These are phyloP conservation scores for Rhagophthalmus giganteus DNA, from an alignment of 2,888 invertebrate genomes.

Conservation along the genomic window DNA sequence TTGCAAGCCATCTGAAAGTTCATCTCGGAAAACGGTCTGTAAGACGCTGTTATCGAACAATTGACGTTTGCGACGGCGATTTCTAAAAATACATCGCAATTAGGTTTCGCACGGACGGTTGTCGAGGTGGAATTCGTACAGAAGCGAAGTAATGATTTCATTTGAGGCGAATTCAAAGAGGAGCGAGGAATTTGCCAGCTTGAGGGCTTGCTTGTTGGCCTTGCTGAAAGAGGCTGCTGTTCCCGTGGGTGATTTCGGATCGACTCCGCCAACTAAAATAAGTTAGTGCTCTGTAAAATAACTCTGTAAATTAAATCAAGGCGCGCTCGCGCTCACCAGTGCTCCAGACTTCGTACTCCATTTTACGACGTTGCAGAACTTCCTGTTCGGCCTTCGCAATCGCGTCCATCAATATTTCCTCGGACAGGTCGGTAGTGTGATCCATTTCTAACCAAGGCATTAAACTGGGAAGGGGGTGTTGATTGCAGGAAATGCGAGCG, in stretches of 20 bases:
- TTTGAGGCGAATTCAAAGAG: conserved; percentile 86
- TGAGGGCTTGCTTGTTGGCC: conserved; percentile 80
- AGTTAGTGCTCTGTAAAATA: neutral
- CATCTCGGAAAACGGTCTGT: conserved; percentile 64
- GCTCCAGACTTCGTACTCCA: conserved; percentile 82
- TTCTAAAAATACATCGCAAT: conserved; percentile 49
- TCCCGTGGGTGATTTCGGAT: conserved; percentile 83
- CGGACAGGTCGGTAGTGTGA: conserved; percentile 66
- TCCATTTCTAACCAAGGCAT: conserved; percentile 73
- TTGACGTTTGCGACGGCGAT: conserved; percentile 70
- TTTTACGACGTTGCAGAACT: conserved; percentile 71
- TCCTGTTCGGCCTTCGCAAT: conserved; percentile 79
- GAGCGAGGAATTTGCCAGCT: conserved; percentile 82
- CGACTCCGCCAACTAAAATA: conserved; percentile 73
- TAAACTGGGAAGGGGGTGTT: conserved; percentile 69
- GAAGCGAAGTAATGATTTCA: conserved; percentile 74
- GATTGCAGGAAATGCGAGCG: conserved; percentile 73
- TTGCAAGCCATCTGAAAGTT: conserved; percentile 75
- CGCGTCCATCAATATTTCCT: conserved; percentile 73
- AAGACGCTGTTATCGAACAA: conserved; percentile 68
- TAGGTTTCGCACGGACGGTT: too few relatives aligned
- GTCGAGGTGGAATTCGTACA: too few relatives aligned
- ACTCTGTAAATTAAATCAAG: neutral
- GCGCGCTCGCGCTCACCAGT: conserved; percentile 59
- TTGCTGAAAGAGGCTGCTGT: conserved; percentile 90